Percentiles rank a stretch among this genome's conserved stretches.
Conservation (phyloP, 2,888 invertebrate species). For the Dicyrtoma fusca region DNA sequence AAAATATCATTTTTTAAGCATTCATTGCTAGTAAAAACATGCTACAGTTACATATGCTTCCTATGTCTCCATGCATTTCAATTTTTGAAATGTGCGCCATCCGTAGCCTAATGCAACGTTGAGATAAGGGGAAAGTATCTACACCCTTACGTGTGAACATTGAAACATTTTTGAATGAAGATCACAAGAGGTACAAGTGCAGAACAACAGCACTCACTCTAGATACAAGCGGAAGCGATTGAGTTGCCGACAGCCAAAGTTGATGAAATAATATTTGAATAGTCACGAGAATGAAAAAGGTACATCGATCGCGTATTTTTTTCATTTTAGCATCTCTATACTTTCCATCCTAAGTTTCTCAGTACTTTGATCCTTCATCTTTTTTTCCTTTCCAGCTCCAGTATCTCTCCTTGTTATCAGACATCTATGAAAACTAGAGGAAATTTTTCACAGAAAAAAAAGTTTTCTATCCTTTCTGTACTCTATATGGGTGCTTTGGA, state of each 20-base stretch:
- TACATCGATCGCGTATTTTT: slow-evolving; percentile 24
- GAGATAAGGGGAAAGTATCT: too few species aligned
- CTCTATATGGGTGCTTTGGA: not conserved
- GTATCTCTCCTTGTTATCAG: not conserved
- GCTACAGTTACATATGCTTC: too few species aligned
- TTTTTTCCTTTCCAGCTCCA: not conserved
- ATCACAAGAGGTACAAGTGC: too few species aligned
- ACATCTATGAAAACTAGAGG: not conserved
- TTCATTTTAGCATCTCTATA: not conserved
- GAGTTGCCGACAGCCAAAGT: slow-evolving; percentile 18
- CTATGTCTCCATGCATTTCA: too few species aligned
- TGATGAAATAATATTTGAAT: slow-evolving; percentile 34
- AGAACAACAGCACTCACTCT: too few species aligned
- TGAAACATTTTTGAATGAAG: too few species aligned
- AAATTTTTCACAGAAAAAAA: too few species aligned
- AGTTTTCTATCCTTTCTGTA: not conserved
- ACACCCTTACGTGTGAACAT: too few species aligned
- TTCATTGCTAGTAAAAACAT: too few species aligned
- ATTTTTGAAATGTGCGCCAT: too few species aligned
- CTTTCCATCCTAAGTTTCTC: not conserved
- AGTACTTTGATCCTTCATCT: not conserved
- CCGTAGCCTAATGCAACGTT: too few species aligned
- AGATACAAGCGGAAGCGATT: not conserved
- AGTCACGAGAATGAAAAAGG: slow-evolving; percentile 27
- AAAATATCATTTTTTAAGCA: too few species aligned